Conservation (phyloP, 2,797 vertebrate genomes). For the Florisuga fusca region DNA sequence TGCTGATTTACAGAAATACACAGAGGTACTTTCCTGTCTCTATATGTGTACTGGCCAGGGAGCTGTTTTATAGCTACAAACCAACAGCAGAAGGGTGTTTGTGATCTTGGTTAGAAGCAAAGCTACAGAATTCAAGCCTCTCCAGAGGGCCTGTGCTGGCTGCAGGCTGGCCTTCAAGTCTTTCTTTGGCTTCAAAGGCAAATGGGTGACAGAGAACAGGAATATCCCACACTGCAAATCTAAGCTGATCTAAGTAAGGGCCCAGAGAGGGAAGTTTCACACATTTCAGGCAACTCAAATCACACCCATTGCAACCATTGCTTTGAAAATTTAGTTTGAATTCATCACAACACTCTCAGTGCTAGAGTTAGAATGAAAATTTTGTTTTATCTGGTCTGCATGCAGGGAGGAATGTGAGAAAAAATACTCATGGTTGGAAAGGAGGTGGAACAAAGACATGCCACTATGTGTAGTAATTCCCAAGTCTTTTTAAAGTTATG, state of each 20-base stretch:
- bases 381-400: not conserved
- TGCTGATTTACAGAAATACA: not conserved
- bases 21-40: not conserved
- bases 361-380: not conserved
- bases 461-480: not conserved
- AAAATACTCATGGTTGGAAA: not conserved
- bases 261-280: not conserved
- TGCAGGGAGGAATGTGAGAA: not conserved
- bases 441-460: slow-evolving; percentile 17
- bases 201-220: not conserved
- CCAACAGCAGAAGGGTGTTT: not conserved
- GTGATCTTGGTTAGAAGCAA: not conserved
- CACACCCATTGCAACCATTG: not conserved
- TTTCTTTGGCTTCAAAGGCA: slow-evolving; percentile 17
- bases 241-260: not conserved
- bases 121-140: not conserved
- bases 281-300: not conserved
- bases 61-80: not conserved
- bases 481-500: slow-evolving; percentile 36
- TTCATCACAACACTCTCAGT: not conserved
- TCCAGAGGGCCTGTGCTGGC: not conserved
- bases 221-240: not conserved
- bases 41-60: accelerated
- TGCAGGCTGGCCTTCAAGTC: slow-evolving; percentile 1
- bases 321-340: not conserved